A percentile compares a stretch with the other conserved stretches of the same genome.
These are phyloP conservation scores for Rhagoletis pomonella DNA, from an alignment of 1,140 invertebrate species.

Conservation along the genomic window DNA sequence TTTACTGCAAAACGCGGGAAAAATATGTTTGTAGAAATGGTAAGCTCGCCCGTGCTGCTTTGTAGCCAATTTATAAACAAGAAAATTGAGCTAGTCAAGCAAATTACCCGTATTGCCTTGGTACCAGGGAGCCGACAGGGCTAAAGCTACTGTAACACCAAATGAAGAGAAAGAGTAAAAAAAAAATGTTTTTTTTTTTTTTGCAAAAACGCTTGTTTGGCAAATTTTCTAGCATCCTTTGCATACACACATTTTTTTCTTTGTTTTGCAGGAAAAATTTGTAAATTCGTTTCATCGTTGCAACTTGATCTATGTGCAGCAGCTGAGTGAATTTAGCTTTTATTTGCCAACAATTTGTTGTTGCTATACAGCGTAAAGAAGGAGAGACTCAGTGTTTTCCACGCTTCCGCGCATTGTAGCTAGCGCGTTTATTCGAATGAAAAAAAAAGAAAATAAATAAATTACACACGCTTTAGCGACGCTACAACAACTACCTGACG, in stretches of 20 bases:
- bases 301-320: constrained; percentile 21
- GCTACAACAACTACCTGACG: neutral
- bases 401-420: neutral
- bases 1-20: neutral
- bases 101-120: constrained; percentile 51
- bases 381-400: neutral
- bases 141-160: constrained; percentile 4
- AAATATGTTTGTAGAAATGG: too few species aligned
- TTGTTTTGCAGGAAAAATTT: neutral
- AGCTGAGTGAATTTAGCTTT: constrained; percentile 29
- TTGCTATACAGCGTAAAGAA: neutral
- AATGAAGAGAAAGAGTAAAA: neutral
- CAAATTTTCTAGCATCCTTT: constrained; percentile 6
- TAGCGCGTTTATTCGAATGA: neutral
- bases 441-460: constrained; percentile 35
- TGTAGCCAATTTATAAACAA: constrained; percentile 46
- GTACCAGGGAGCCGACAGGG: constrained; percentile 16
- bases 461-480: constrained; percentile 5
- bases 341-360: constrained; percentile 20
- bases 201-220: neutral
- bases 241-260: neutral
- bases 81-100: constrained; percentile 44
- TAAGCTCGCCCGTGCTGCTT: neutral
- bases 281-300: neutral
- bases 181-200: neutral